phyloP scores from a whole-genome alignment of 2,888 invertebrate genomes.

The Ariolimax columbianus region DNA sequence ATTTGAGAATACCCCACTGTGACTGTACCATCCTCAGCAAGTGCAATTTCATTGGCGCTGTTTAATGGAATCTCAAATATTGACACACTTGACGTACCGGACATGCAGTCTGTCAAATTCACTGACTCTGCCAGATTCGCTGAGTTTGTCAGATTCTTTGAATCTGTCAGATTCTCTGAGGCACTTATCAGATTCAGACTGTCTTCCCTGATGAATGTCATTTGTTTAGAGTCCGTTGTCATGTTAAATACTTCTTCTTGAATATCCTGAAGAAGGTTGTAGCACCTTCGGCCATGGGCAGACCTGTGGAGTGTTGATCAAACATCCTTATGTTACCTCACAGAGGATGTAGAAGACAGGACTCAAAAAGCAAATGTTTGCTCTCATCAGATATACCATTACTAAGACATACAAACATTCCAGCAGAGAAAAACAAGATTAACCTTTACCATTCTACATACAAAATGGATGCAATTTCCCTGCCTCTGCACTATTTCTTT shows the following conservation, averaged over 20 bases:
- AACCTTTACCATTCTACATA: too few species aligned
- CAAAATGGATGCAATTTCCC: too few species aligned
- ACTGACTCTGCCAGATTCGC: not conserved
- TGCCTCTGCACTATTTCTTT: too few species aligned
- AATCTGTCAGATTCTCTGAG: not conserved
- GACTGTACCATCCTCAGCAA: not conserved
- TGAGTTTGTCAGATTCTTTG: not conserved
- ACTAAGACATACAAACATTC: too few species aligned
- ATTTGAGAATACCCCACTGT: not conserved
- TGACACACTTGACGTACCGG: not conserved
- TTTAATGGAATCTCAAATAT: not conserved
- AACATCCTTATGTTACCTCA: not conserved
- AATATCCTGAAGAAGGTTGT: constrained; percentile 68
- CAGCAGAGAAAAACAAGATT: too few species aligned
- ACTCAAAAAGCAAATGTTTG: too few species aligned
- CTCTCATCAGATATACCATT: too few species aligned
- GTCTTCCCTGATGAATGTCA: constrained; percentile 56
- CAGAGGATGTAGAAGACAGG: not conserved
- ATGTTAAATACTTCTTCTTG: constrained; percentile 65
- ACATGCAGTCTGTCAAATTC: too few species aligned
- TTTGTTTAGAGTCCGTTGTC: constrained; percentile 59
- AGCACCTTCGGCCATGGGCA: constrained; percentile 61
- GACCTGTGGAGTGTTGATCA: constrained; percentile 39
- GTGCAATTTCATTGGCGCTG: not conserved
- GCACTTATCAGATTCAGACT: not conserved